Evolutionary conservation across 2,797 vertebrate genomes (phyloP).

Genomic region (Neosilurus mollespiculum): DNA sequence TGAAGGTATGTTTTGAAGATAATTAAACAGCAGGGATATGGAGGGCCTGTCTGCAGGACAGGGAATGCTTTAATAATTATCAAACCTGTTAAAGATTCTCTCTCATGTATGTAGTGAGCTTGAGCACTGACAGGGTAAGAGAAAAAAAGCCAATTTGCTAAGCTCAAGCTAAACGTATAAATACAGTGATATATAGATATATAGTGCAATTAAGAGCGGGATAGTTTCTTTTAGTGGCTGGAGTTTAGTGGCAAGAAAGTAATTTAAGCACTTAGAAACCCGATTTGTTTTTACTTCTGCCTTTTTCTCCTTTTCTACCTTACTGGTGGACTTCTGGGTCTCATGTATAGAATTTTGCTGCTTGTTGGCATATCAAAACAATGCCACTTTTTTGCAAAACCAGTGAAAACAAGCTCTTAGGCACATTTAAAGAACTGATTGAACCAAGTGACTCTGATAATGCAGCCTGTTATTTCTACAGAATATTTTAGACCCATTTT

Average conservation of each 20-base stretch:
- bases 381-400: not conserved
- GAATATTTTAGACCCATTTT: constrained; percentile 42
- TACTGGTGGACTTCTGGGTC: not conserved
- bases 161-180: constrained; percentile 19
- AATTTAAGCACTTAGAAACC: not conserved
- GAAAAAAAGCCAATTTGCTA: not conserved
- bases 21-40: constrained; percentile 32
- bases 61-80: constrained; percentile 39
- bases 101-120: constrained; percentile 40
- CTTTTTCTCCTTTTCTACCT: not conserved
- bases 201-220: not conserved
- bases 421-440: not conserved
- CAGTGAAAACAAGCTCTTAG: not conserved
- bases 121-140: not conserved
- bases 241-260: constrained; percentile 14
- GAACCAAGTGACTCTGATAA: constrained; percentile 3
- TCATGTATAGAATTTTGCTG: constrained; percentile 9
- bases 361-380: not conserved
- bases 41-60: not conserved
- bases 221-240: constrained; percentile 25
- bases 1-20: constrained; percentile 28
- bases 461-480: constrained; percentile 19
- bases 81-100: constrained; percentile 45
- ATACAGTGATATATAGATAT: not conserved
- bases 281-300: not conserved